phyloP scores from a whole-genome alignment of 2,888 invertebrate genomes.

The Tridacna gigas region DNA sequence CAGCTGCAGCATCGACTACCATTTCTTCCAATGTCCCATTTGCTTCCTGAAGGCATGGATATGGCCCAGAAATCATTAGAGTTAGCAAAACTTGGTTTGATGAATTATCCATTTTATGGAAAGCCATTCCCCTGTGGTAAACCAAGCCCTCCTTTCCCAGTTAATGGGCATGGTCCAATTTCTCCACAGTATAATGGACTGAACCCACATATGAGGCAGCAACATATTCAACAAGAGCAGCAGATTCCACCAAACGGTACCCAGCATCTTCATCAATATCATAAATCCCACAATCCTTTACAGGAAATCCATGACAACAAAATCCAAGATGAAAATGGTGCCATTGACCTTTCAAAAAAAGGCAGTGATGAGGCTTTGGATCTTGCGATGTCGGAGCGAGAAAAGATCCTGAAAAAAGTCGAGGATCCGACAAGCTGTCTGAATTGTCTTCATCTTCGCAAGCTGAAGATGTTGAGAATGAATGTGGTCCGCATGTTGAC shows the following conservation, averaged over 20 bases:
- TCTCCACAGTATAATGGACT: constrained; percentile 70
- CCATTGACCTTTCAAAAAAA: constrained; percentile 80
- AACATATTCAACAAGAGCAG: constrained; percentile 49
- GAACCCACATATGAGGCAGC: constrained; percentile 59
- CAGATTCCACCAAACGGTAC: constrained; percentile 40
- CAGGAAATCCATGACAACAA: constrained; percentile 71
- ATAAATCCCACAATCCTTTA: constrained; percentile 62
- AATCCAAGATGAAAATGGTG: constrained; percentile 71
- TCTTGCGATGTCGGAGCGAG: constrained; percentile 61
- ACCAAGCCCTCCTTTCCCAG: constrained; percentile 72
- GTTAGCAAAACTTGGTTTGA: constrained; percentile 60
- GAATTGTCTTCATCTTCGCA: constrained; percentile 79
- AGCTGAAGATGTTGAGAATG: constrained; percentile 80
- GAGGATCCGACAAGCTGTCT: constrained; percentile 65
- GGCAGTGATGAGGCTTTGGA: constrained; percentile 60
- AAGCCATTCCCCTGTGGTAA: constrained; percentile 63
- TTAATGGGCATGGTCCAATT: constrained; percentile 74
- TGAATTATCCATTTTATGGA: constrained; percentile 61
- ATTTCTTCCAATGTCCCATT: constrained; percentile 57
- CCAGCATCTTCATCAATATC: constrained; percentile 53
- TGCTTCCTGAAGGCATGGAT: constrained; percentile 61
- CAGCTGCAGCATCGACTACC: constrained; percentile 58
- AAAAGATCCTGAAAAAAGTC: constrained; percentile 59
- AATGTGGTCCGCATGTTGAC: constrained; percentile 84
- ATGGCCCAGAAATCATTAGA: constrained; percentile 62